These are phyloP conservation scores for Spheniscus humboldti DNA, from an alignment of 2,797 vertebrate genomes.

Conservation along the genomic window DNA sequence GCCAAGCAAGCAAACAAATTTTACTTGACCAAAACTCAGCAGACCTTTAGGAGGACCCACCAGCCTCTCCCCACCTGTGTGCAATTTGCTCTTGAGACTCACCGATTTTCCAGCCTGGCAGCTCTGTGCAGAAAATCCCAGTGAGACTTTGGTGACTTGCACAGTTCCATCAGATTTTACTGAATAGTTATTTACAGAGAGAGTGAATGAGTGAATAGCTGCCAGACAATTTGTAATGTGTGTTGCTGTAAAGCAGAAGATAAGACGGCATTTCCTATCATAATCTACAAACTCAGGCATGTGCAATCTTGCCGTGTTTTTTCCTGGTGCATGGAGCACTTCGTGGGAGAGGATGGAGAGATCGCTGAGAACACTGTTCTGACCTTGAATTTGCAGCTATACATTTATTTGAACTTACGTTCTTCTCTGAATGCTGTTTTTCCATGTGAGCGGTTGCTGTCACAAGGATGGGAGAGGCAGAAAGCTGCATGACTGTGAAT, in stretches of 20 bases:
- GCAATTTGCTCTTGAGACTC: background rate
- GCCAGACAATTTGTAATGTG: slow-evolving; percentile 48
- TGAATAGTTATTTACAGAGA: slow-evolving; percentile 44
- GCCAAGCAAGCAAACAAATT: background rate
- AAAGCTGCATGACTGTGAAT: background rate
- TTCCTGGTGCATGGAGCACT: background rate
- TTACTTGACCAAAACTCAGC: background rate
- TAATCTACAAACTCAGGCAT: slow-evolving; percentile 24
- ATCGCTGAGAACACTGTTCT: background rate
- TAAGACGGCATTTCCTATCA: slow-evolving; percentile 34
- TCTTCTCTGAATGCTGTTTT: background rate
- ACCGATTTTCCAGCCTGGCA: background rate
- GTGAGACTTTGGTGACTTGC: background rate
- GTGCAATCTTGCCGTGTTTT: background rate
- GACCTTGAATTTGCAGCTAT: slow-evolving; percentile 17
- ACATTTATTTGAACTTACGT: background rate
- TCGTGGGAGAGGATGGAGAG: background rate
- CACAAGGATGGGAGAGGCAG: background rate
- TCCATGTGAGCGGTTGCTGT: background rate
- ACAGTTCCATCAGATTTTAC: slow-evolving; percentile 5
- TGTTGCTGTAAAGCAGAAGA: slow-evolving; percentile 51
- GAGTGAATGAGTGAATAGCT: slow-evolving; percentile 34
- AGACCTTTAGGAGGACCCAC: background rate
- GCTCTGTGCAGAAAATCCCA: background rate
- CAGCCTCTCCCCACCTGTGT: rapidly evolving